Evolutionary conservation across 2,797 vertebrate species (phyloP).

Genomic region (Gambusia yucatana): DNA sequence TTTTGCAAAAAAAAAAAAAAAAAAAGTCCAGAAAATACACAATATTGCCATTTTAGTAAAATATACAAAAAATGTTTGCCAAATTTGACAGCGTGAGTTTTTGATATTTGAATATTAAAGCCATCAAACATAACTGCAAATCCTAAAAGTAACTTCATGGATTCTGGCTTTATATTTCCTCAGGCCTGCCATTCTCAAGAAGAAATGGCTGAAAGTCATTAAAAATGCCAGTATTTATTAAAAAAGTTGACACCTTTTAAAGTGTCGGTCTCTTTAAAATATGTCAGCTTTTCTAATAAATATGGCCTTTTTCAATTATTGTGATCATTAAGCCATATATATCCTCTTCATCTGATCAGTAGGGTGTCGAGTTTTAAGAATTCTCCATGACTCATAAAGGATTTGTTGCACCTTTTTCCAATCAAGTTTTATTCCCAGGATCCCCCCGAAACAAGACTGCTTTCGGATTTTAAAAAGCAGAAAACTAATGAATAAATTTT

Average conservation of each 20-base stretch:
- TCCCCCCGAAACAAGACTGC: not conserved
- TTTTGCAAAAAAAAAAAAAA: too few relatives aligned
- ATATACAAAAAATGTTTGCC: not conserved
- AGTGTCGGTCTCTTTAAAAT: not conserved
- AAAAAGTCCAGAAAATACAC: too few relatives aligned
- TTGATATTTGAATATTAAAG: not conserved
- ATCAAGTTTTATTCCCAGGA: not conserved
- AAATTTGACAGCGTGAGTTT: not conserved
- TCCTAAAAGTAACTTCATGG: not conserved
- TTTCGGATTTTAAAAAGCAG: not conserved
- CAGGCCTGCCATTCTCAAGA: not conserved
- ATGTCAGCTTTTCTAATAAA: not conserved
- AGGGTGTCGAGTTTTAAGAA: not conserved
- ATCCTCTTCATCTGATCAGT: not conserved
- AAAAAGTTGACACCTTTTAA: too few relatives aligned
- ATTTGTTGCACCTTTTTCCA: not conserved
- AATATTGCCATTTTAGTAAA: too few relatives aligned
- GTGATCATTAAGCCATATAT: not conserved
- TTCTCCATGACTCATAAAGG: not conserved
- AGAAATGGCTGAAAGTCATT: too few relatives aligned
- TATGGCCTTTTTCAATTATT: not conserved
- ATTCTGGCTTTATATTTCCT: not conserved
- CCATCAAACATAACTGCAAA: not conserved
- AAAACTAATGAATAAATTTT: not conserved
- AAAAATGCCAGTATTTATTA: not conserved